phyloP scores from a whole-genome alignment of 1,140 invertebrate genomes.

The Heliconius hewitsoni region DNA sequence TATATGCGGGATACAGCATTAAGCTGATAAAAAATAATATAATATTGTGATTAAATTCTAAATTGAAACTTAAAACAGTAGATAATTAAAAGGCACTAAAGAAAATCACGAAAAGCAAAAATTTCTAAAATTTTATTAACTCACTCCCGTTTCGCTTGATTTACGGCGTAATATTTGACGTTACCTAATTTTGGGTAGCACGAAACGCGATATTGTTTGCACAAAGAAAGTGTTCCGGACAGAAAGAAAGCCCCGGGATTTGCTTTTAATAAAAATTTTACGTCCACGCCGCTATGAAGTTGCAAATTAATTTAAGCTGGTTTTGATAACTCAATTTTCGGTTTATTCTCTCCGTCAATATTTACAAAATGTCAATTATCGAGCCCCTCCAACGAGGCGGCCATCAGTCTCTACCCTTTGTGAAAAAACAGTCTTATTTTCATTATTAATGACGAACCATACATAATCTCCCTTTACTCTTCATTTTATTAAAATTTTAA shows the following conservation, averaged over 20 bases:
- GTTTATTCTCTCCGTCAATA: slow-evolving; percentile 76
- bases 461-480: slow-evolving; percentile 23
- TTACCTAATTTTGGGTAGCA: slow-evolving; percentile 34
- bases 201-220: slow-evolving; percentile 45
- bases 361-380: slow-evolving; percentile 77
- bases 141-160: slow-evolving; percentile 23
- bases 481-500: not conserved
- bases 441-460: slow-evolving; percentile 29
- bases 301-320: slow-evolving; percentile 76
- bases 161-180: slow-evolving; percentile 28
- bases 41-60: no score
- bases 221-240: slow-evolving; percentile 42
- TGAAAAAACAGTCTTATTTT: slow-evolving; percentile 28
- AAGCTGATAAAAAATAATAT: no score
- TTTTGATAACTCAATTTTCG: slow-evolving; percentile 75
- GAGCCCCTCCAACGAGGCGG: slow-evolving; percentile 32
- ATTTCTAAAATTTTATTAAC: slow-evolving; percentile 20
- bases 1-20: no score
- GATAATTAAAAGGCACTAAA: not conserved
- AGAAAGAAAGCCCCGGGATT: slow-evolving; percentile 54
- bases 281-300: slow-evolving; percentile 70
- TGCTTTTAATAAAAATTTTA: slow-evolving; percentile 72
- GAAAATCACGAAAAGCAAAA: not conserved
- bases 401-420: slow-evolving; percentile 28
- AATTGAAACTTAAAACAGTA: not conserved